A percentile compares a stretch with the other conserved stretches of the same genome.
phyloP scores from a whole-genome alignment of 2,797 vertebrate species.

The Otolemur crassicaudatus region DNA sequence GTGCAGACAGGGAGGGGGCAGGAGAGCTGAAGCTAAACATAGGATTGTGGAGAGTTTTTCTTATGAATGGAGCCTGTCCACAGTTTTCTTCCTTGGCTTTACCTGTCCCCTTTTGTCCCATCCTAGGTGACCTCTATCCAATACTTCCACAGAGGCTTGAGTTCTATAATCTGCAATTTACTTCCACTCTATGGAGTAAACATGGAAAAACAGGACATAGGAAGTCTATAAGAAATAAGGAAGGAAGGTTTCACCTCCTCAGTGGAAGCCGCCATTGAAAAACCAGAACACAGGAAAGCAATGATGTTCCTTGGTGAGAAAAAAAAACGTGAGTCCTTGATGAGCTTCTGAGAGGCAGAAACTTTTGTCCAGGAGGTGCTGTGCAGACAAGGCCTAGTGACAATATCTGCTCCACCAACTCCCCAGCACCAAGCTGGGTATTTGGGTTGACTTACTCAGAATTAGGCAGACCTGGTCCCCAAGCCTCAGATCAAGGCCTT shows the following conservation, averaged over 20 bases:
- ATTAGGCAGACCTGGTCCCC: not conserved
- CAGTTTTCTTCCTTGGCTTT: not conserved
- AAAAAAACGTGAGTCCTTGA: not conserved
- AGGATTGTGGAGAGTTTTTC: not conserved
- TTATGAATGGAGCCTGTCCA: not conserved
- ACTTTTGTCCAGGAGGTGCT: not conserved
- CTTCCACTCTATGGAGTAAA: not conserved
- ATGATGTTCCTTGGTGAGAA: not conserved
- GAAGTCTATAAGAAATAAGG: not conserved
- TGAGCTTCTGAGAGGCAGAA: not conserved
- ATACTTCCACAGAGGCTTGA: not conserved
- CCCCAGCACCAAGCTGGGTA: not conserved
- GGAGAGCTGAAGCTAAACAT: not conserved
- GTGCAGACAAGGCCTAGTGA: not conserved
- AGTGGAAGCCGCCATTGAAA: not conserved
- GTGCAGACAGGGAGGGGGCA: too few relatives aligned
- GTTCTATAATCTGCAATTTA: not conserved
- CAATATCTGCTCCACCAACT: not conserved
- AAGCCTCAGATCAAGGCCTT: not conserved
- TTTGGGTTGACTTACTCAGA: not conserved
- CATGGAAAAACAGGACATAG: not conserved
- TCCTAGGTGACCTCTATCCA: not conserved
- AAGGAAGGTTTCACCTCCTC: not conserved
- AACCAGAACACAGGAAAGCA: not conserved
- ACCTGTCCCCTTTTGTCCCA: not conserved